phyloP scores from a whole-genome alignment of 2,888 invertebrate species.

The Harpagoxenus sublaevis region DNA sequence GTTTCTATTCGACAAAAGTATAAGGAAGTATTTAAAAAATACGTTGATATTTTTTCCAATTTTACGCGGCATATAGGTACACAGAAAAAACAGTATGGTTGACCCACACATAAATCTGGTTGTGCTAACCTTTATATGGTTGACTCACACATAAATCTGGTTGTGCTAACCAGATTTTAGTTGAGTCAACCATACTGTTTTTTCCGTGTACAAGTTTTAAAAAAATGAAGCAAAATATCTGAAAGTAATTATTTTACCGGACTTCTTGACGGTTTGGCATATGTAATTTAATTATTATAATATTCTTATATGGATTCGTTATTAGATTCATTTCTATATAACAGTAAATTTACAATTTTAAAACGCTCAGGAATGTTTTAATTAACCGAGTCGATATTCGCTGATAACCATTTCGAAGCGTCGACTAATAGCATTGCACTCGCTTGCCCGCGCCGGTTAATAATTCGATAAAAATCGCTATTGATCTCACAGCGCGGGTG shows the following conservation, averaged over 20 bases:
- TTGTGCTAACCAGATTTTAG: too few relatives aligned
- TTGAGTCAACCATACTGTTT: too few relatives aligned
- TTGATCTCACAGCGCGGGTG: conserved; percentile 27
- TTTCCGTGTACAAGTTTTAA: too few relatives aligned
- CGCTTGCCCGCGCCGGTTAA: conserved; percentile 1
- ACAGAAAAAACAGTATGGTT: too few relatives aligned
- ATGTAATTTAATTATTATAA: not conserved
- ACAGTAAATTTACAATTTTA: not conserved
- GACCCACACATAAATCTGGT: too few relatives aligned
- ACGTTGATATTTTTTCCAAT: not conserved
- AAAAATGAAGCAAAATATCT: not conserved
- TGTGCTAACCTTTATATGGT: too few relatives aligned
- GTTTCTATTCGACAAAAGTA: not conserved
- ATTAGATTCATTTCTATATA: not conserved
- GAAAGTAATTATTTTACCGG: not conserved
- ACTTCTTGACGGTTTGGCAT: not conserved
- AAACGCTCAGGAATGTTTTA: conserved; percentile 5
- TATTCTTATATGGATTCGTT: not conserved
- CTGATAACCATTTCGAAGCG: conserved; percentile 47
- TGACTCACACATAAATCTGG: too few relatives aligned
- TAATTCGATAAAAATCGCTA: conserved; percentile 52
- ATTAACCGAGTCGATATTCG: conserved; percentile 34
- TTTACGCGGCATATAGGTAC: not conserved
- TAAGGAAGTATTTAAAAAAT: not conserved
- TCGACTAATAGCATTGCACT: conserved; percentile 32